These are phyloP conservation scores for Myiozetetes cayanensis DNA, from an alignment of 2,113 vertebrate species.

Conservation along the genomic window DNA sequence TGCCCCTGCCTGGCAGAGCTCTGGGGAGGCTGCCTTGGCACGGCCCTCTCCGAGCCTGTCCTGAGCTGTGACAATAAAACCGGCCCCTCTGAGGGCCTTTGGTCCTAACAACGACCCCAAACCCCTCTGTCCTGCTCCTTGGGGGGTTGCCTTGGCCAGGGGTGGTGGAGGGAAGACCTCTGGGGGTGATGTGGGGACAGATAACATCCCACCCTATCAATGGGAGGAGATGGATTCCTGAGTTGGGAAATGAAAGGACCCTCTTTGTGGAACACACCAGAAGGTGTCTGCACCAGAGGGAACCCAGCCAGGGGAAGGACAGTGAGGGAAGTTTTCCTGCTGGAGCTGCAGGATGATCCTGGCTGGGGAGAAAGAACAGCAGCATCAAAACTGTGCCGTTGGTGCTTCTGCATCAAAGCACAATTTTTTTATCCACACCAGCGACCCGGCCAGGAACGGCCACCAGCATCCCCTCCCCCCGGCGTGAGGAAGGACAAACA, in stretches of 20 bases:
- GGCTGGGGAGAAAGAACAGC: not conserved
- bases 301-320: not conserved
- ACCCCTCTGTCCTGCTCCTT: not conserved
- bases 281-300: not conserved
- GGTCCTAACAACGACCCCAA: not conserved
- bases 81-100: not conserved
- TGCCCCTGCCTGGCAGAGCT: not conserved
- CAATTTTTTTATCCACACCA: accelerated
- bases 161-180: not conserved
- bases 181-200: accelerated
- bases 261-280: not conserved
- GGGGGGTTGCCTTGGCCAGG: not conserved
- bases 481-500: not conserved
- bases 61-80: not conserved
- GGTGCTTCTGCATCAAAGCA: not conserved
- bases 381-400: not conserved
- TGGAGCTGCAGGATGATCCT: not conserved
- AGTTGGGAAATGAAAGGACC: not conserved
- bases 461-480: not conserved
- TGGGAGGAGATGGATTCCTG: not conserved
- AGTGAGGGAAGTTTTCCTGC: not conserved
- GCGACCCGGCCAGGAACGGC: not conserved
- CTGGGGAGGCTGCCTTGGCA: not conserved
- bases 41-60: not conserved
- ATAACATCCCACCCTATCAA: not conserved